A percentile compares a stretch with the other conserved stretches of the same genome.
Evolutionary conservation across 1,140 invertebrate species (phyloP).

Genomic region (Drosophila lowei): DNA sequence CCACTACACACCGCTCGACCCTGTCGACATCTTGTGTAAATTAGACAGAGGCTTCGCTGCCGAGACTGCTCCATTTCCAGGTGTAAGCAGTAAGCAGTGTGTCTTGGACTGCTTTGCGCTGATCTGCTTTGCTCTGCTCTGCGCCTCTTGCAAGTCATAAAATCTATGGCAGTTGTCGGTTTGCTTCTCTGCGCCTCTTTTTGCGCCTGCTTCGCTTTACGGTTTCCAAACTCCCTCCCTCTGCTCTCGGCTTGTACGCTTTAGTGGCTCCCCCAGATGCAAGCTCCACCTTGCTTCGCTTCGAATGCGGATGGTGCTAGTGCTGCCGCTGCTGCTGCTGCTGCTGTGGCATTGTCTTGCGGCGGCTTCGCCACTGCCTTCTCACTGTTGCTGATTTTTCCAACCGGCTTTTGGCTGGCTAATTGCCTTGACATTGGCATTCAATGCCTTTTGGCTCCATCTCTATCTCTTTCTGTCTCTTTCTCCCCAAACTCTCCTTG

Average conservation of each 20-base stretch:
- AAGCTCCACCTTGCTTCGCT: slow-evolving; percentile 31
- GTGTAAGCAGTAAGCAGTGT: slow-evolving; percentile 42
- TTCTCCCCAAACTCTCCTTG: neutral
- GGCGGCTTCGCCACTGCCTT: too few species aligned
- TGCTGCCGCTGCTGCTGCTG: neutral
- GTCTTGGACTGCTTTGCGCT: too few species aligned
- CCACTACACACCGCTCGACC: too few species aligned
- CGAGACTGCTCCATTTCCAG: slow-evolving; percentile 68
- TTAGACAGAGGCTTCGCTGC: slow-evolving; percentile 28
- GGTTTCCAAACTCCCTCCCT: slow-evolving; percentile 32
- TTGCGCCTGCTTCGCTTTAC: slow-evolving; percentile 30
- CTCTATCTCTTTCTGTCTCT: slow-evolving; percentile 5
- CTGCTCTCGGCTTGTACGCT: slow-evolving; percentile 27
- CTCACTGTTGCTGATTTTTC: slow-evolving; percentile 68
- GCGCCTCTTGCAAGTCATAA: slow-evolving; percentile 72
- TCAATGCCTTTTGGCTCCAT: slow-evolving; percentile 33
- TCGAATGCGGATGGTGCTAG: too few species aligned
- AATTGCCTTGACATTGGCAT: slow-evolving; percentile 81
- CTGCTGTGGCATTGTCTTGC: slow-evolving; percentile 63
- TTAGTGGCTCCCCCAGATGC: slow-evolving; percentile 45
- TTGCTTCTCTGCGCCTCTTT: slow-evolving; percentile 57
- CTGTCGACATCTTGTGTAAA: slow-evolving; percentile 35
- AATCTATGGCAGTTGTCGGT: slow-evolving; percentile 71
- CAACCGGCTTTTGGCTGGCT: slow-evolving; percentile 76
- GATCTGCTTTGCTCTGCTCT: slow-evolving; percentile 10